Conservation (phyloP, 2,797 vertebrate genomes). For the Triplophysa yarkandensis region DNA sequence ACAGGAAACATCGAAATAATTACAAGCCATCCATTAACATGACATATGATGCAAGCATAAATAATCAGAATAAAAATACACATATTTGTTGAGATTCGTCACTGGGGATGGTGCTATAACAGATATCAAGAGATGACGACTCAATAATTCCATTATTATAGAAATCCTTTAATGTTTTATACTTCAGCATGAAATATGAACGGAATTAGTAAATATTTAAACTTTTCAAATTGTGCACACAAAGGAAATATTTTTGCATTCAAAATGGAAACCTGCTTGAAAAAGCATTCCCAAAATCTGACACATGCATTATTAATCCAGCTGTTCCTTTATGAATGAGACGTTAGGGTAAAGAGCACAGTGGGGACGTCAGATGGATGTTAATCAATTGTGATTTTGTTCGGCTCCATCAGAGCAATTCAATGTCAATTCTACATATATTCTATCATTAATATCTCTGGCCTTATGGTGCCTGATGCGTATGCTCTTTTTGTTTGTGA, state of each 20-base stretch:
- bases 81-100: no score
- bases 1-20: neutral
- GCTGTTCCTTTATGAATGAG: conserved; percentile 57
- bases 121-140: no score
- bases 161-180: no score
- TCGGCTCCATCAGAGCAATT: conserved; percentile 1
- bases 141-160: no score
- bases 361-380: conserved; percentile 49
- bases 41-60: no score
- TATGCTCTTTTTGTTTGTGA: neutral
- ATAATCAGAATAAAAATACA: no score
- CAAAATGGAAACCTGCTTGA: no score
- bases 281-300: neutral
- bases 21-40: no score
- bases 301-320: conserved; percentile 63
- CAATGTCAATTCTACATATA: neutral
- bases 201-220: no score
- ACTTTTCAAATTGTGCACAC: no score
- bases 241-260: neutral
- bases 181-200: no score
- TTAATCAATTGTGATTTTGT: conserved; percentile 29
- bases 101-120: no score
- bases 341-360: conserved; percentile 29
- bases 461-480: neutral
- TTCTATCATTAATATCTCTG: neutral